These are phyloP conservation scores for Xestia sexstrigata DNA, from an alignment of 2,888 invertebrate species.

Conservation along the genomic window DNA sequence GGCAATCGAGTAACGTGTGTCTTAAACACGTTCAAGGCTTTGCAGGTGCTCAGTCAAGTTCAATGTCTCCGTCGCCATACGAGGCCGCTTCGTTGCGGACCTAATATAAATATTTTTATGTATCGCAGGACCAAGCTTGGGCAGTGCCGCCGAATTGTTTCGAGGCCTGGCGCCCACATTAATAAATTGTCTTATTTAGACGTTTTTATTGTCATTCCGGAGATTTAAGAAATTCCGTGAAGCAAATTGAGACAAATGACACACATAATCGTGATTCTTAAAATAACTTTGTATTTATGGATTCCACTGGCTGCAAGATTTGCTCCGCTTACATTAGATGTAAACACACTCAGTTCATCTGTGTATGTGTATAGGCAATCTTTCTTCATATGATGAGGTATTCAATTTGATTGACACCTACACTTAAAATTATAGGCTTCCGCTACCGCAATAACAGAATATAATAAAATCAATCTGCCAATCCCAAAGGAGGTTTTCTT, in stretches of 20 bases:
- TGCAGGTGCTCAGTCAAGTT: slow-evolving; percentile 55
- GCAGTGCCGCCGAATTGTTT: slow-evolving; percentile 1
- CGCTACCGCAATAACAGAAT: neutral
- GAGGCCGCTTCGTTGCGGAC: slow-evolving; percentile 7
- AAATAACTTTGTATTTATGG: slow-evolving; percentile 30
- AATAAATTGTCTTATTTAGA: slow-evolving; percentile 36
- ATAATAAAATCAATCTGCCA: neutral
- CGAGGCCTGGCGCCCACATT: slow-evolving; percentile 36
- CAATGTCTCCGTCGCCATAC: slow-evolving; percentile 40
- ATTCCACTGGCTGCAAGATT: slow-evolving; percentile 1
- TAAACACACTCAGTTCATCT: neutral
- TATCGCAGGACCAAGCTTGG: slow-evolving; percentile 17
- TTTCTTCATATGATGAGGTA: neutral
- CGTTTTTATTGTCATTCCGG: slow-evolving; percentile 23
- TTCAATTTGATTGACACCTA: neutral
- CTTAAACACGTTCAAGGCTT: slow-evolving; percentile 41
- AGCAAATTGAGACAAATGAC: slow-evolving; percentile 7
- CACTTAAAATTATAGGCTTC: neutral
- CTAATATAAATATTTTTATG: slow-evolving; percentile 41
- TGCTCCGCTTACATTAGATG: neutral
- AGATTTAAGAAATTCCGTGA: slow-evolving; percentile 12
- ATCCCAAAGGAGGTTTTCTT: neutral
- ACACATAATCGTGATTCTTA: slow-evolving; percentile 15
- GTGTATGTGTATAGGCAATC: neutral
- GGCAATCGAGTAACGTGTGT: neutral